Base-by-base conservation (phyloP, 1,140 invertebrate species). In the Physella acuta region DNA sequence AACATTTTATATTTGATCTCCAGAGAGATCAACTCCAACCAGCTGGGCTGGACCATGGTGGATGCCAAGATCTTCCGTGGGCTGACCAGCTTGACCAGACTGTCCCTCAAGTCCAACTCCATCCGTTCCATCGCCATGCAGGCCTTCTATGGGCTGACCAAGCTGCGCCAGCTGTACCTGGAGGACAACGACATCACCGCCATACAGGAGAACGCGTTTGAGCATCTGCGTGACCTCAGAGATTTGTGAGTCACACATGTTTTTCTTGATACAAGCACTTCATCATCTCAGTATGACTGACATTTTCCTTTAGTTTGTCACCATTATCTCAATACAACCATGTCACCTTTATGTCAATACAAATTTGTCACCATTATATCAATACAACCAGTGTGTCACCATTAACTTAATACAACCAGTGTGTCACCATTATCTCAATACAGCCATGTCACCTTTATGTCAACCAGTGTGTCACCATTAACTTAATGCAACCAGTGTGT, bases 21-120 rank as follows among this genome's bases (percentile, higher is more conserved):
- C 79, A 91, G 90, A 65, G 89, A 92, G 76, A 84, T 97, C 59
- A 91, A 91, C 76, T 88, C 90, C 71, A 97, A 97, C 83, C 89
- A 91, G 81, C 90, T 97, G 73, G 93, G 92, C 0, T 94, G 92
- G 89, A 91, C 91, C 59, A 90, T 96, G 52, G 95, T 97, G 86
- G 94, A 95, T 82, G 90, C 88, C 56, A 91, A 90, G 63, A 89
- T 91, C 1, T 97, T 96, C 82, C 87, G 88, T 65, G 89, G 91
- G n/a, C 84, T 97, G 37, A 86, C 85, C 30, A 89, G 90, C 70
- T 86, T 97, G 33, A 84, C 87, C 49, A 89, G 87, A 64, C 87
- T 97, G 51, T 89, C 89, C 75, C 86, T 98, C 67, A 89, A 91
- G 30, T 87, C 68, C 52, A 98, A 97, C 85, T 89, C 91, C 73